Conservation (phyloP, 2,797 vertebrate genomes). For the Anabas testudineus region DNA sequence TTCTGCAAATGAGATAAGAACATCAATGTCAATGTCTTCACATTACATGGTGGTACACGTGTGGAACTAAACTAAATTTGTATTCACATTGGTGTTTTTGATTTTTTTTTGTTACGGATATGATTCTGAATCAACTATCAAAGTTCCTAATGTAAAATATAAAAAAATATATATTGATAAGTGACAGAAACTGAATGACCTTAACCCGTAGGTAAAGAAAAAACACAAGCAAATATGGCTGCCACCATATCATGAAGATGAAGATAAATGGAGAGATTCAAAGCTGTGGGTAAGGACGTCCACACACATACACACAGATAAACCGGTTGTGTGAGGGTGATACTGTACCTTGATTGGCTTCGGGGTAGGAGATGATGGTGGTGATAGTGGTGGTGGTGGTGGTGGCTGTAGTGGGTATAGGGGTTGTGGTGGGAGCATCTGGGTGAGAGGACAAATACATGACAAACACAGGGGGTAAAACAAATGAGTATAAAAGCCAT, state of each 20-base stretch:
- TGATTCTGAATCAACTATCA: not conserved
- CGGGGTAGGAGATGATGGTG: conserved; percentile 87
- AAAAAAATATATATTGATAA: not conserved
- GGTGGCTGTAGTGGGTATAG: conserved; percentile 93
- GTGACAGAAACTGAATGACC: conserved; percentile 13
- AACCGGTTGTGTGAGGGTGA: conserved; percentile 42
- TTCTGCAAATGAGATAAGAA: too few species aligned
- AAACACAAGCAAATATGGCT: conserved; percentile 11
- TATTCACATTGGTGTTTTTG: not conserved
- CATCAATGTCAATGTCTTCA: too few species aligned
- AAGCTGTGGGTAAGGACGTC: not conserved
- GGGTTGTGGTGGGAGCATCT: conserved; percentile 99
- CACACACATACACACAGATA: conserved; percentile 22
- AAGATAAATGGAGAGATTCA: conserved; percentile 33
- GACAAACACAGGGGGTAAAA: conserved; percentile 80
- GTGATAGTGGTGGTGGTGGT: conserved; percentile 88
- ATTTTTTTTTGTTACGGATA: not conserved
- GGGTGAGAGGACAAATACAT: conserved; percentile 92
- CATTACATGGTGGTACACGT: too few species aligned
- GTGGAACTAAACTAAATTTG: too few species aligned
- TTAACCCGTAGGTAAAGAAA: not conserved
- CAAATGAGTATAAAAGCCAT: conserved; percentile 73
- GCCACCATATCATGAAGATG: conserved; percentile 35
- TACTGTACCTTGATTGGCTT: conserved; percentile 88
- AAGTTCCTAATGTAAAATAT: too few species aligned